Conservation (phyloP, 2,797 vertebrate genomes). For the Oreonectes daqikongensis region DNA sequence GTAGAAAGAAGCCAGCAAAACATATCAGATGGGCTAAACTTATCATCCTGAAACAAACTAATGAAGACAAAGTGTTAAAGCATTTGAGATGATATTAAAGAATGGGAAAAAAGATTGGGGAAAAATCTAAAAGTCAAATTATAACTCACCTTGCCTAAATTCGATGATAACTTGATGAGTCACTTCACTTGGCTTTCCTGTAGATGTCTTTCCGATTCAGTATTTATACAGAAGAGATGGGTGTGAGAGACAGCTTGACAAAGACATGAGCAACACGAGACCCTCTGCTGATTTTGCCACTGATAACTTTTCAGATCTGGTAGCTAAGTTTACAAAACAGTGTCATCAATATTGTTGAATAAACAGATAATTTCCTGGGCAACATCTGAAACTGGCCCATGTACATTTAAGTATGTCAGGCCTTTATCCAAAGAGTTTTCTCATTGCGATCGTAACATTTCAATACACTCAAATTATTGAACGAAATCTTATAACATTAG, state of each 20-base stretch:
- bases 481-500: too few relatives aligned
- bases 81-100: too few relatives aligned
- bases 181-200: constrained; percentile 52
- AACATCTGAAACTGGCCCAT: not conserved
- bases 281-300: constrained; percentile 24
- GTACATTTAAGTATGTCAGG: constrained; percentile 1
- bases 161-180: constrained; percentile 14
- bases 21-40: constrained; percentile 64
- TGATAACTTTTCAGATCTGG: constrained; percentile 40
- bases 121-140: not conserved
- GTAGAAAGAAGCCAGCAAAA: constrained; percentile 66
- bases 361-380: constrained; percentile 7
- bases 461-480: not conserved
- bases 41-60: constrained; percentile 62
- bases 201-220: constrained; percentile 23
- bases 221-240: constrained; percentile 53
- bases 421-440: not conserved
- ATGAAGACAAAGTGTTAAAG: constrained; percentile 27
- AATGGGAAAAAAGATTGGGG: too few relatives aligned
- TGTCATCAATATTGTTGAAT: constrained; percentile 12
- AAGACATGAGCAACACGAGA: constrained; percentile 71
- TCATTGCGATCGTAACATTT: not conserved
- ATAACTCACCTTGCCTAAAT: constrained; percentile 5
- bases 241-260: constrained; percentile 60
- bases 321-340: constrained; percentile 38